phyloP scores from a whole-genome alignment of 1,140 invertebrate genomes.

The Camponotus floridanus region DNA sequence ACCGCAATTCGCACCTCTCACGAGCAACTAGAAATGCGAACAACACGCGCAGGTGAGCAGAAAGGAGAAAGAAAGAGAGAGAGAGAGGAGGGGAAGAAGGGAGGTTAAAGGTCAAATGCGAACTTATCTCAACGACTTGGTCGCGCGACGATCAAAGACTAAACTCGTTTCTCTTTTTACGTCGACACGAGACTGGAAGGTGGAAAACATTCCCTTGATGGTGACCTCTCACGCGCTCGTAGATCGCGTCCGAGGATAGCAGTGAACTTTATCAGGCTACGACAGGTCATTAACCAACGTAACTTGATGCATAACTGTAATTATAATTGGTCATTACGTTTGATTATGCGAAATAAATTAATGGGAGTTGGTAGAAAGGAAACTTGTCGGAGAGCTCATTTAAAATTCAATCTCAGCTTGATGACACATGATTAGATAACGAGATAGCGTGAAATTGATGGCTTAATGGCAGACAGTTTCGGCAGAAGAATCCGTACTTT shows the following conservation, averaged over 20 bases:
- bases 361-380: background rate
- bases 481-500: background rate
- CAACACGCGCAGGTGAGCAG: slow-evolving; percentile 23
- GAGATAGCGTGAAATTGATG: background rate
- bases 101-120: slow-evolving; percentile 59
- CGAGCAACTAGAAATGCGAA: slow-evolving; percentile 42
- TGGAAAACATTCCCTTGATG: slow-evolving; percentile 26
- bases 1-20: slow-evolving; percentile 32
- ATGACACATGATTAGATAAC: background rate
- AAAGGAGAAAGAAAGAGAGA: background rate
- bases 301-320: too few species aligned
- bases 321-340: background rate
- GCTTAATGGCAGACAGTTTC: background rate
- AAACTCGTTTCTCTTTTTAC: slow-evolving; percentile 54
- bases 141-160: slow-evolving; percentile 65
- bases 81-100: background rate
- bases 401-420: background rate
- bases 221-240: slow-evolving; percentile 12
- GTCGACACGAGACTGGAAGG: slow-evolving; percentile 1
- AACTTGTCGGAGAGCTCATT: background rate
- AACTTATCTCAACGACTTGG: slow-evolving; percentile 45
- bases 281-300: background rate
- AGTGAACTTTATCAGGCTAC: slow-evolving; percentile 45
- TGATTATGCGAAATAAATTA: background rate
- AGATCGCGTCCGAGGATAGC: slow-evolving; percentile 27